phyloP scores from a whole-genome alignment of 2,113 vertebrate genomes.

The Sinocyclocheilus grahami region DNA sequence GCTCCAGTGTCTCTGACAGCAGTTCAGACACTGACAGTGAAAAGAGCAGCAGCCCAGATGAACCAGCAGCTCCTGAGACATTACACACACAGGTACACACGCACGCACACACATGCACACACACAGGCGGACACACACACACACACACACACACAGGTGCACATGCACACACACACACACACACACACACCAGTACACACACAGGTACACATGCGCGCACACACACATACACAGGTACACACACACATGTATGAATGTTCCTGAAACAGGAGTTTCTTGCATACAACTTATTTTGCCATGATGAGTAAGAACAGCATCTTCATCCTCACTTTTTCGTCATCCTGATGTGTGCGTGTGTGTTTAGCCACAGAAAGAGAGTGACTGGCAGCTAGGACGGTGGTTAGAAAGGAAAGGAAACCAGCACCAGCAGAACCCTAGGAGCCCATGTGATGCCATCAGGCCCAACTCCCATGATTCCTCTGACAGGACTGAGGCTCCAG shows the following conservation, averaged over 20 bases:
- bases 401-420: constrained; percentile 58
- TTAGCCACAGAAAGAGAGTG: constrained; percentile 30
- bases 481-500: constrained; percentile 40
- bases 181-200: not conserved
- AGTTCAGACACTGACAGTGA: constrained; percentile 25
- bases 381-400: constrained; percentile 73
- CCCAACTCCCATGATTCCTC: constrained; percentile 62
- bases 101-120: not conserved
- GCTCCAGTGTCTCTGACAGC: constrained; percentile 8
- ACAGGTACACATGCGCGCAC: not conserved
- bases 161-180: too few relatives aligned
- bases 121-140: too few relatives aligned
- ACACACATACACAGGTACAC: too few relatives aligned
- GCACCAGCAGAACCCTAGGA: constrained; percentile 66
- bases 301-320: not conserved
- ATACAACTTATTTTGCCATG: not conserved
- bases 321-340: not conserved
- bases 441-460: constrained; percentile 7
- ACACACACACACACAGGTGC: not conserved
- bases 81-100: not conserved
- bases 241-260: not conserved
- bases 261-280: not conserved
- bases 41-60: not conserved
- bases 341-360: not conserved
- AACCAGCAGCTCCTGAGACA: not conserved